Evolutionary conservation across 2,888 invertebrate species (phyloP).

Genomic region (Gerris lacustris): DNA sequence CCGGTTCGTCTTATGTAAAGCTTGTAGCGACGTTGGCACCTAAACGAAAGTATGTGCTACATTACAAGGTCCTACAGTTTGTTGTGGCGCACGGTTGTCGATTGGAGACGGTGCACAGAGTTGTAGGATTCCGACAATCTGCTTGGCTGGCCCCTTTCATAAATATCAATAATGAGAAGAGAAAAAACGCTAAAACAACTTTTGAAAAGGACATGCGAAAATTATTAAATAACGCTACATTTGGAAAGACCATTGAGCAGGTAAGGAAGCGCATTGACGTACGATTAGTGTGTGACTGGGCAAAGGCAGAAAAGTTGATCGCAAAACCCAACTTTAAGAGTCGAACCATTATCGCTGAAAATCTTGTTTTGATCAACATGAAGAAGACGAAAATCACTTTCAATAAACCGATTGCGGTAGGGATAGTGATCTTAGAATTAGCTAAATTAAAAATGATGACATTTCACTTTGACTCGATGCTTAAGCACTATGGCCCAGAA

Average conservation of each 20-base stretch:
- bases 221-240: background rate
- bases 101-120: slow-evolving; percentile 32
- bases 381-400: slow-evolving; percentile 15
- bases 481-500: slow-evolving; percentile 5
- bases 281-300: slow-evolving; percentile 13
- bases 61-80: slow-evolving; percentile 16
- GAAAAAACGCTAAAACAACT: slow-evolving; percentile 30
- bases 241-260: background rate
- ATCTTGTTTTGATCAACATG: slow-evolving; percentile 16
- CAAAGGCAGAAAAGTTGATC: slow-evolving; percentile 10
- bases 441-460: slow-evolving; percentile 15
- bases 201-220: slow-evolving; percentile 36
- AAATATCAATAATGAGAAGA: slow-evolving; percentile 24
- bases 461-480: slow-evolving; percentile 14
- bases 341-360: slow-evolving; percentile 12
- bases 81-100: slow-evolving; percentile 28
- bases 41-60: slow-evolving; percentile 17
- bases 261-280: slow-evolving; percentile 16
- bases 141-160: slow-evolving; percentile 32
- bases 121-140: slow-evolving; percentile 32
- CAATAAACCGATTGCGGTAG: slow-evolving; percentile 18
- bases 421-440: slow-evolving; percentile 15
- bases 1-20: slow-evolving; percentile 14
- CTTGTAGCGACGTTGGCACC: slow-evolving; percentile 18
- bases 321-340: slow-evolving; percentile 16